phyloP scores from a whole-genome alignment of 2,113 vertebrate genomes.

The Todiramphus saurophagus region DNA sequence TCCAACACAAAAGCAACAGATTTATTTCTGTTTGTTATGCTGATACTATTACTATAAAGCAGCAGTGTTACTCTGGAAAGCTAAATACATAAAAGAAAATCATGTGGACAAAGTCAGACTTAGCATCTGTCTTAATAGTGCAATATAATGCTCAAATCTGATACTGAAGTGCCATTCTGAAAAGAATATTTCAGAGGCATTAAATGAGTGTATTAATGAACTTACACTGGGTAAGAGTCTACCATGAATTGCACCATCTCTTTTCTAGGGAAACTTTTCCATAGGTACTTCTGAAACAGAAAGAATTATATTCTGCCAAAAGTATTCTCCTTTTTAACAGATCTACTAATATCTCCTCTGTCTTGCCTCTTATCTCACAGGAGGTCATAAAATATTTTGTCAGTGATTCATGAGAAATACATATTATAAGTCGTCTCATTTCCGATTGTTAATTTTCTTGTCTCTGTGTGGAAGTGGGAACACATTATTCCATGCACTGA shows the following conservation, averaged over 20 bases:
- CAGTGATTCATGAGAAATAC: conserved; percentile 53
- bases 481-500: background rate
- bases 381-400: conserved; percentile 60
- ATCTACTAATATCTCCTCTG: background rate
- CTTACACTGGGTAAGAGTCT: background rate
- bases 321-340: background rate
- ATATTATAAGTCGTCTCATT: background rate
- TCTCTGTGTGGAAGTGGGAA: background rate
- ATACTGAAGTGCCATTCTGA: background rate
- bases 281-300: background rate
- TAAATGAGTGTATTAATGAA: background rate
- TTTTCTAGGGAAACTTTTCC: background rate
- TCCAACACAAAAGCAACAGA: background rate
- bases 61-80: background rate
- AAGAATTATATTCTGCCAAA: background rate
- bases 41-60: background rate
- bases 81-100: background rate
- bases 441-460: conserved; percentile 31
- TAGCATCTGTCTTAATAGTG: background rate
- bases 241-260: background rate
- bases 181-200: background rate
- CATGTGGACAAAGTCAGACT: background rate
- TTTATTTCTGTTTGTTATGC: background rate
- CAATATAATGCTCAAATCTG: background rate
- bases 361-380: conserved; percentile 11